Evolutionary conservation across 2,888 invertebrate genomes (phyloP).

Genomic region (Thera britannica): DNA sequence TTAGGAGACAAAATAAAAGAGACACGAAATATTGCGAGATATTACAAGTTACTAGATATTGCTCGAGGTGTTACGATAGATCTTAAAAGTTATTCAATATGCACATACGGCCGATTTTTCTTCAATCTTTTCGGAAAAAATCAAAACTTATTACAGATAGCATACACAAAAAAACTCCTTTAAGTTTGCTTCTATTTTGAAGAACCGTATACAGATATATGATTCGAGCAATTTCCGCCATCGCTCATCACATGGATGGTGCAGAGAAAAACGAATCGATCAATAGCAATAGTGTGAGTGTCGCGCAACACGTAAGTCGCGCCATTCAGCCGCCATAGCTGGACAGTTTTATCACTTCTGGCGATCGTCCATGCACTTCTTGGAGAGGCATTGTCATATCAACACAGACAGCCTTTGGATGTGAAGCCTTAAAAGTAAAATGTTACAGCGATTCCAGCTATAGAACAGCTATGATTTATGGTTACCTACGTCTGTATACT

Average conservation of each 20-base stretch:
- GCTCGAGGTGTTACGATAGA: no score
- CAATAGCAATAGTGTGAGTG: constrained; percentile 14
- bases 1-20: no score
- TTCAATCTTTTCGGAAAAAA: no score
- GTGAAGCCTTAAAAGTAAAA: neutral
- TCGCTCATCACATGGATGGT: constrained; percentile 22
- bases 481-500: neutral
- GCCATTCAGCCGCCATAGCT: constrained; percentile 27
- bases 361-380: constrained; percentile 37
- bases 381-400: constrained; percentile 32
- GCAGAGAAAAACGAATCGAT: constrained; percentile 28
- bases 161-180: no score
- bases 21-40: no score
- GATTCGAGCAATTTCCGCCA: constrained; percentile 21
- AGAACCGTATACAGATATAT: neutral
- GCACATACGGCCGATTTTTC: no score
- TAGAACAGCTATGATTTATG: neutral
- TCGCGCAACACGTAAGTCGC: constrained; percentile 25
- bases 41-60: no score
- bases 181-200: no score
- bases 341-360: constrained; percentile 41
- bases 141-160: no score
- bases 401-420: constrained; percentile 27
- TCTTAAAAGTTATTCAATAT: no score
- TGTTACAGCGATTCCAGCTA: neutral